These are phyloP conservation scores for Neuroscelio doddi DNA, from an alignment of 2,888 invertebrate genomes.

Conservation along the genomic window DNA sequence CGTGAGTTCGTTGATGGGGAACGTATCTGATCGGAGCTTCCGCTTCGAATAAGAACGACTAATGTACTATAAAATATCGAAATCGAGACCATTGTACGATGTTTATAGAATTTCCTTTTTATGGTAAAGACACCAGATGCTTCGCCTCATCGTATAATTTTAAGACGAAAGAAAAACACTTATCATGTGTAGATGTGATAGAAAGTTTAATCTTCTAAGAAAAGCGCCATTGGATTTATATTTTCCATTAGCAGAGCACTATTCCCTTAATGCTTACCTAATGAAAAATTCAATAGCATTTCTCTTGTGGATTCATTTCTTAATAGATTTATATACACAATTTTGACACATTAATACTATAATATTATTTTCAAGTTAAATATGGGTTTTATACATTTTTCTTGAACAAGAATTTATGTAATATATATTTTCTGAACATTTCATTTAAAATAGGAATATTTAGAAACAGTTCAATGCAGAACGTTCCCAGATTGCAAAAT, in stretches of 20 bases:
- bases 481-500: too few species aligned
- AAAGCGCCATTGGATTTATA: neutral
- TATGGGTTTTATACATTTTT: too few species aligned
- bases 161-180: conserved; percentile 5
- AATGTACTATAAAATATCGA: conserved; percentile 41
- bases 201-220: neutral
- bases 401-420: too few species aligned
- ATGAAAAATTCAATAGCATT: neutral
- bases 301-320: too few species aligned
- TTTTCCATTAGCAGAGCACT: neutral
- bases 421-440: too few species aligned
- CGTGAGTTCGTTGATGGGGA: conserved; percentile 42
- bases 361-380: too few species aligned
- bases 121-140: conserved; percentile 16
- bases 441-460: too few species aligned
- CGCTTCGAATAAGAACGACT: conserved; percentile 40
- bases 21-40: conserved; percentile 44
- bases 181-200: neutral
- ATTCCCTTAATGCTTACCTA: neutral
- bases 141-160: conserved; percentile 12
- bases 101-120: conserved; percentile 23
- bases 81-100: conserved; percentile 19
- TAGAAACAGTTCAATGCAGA: too few species aligned
- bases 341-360: too few species aligned
- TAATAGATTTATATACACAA: too few species aligned